Percentiles rank a stretch among this genome's conserved stretches.
phyloP scores from a whole-genome alignment of 2,888 invertebrate species.

The Marronus borbonicus region DNA sequence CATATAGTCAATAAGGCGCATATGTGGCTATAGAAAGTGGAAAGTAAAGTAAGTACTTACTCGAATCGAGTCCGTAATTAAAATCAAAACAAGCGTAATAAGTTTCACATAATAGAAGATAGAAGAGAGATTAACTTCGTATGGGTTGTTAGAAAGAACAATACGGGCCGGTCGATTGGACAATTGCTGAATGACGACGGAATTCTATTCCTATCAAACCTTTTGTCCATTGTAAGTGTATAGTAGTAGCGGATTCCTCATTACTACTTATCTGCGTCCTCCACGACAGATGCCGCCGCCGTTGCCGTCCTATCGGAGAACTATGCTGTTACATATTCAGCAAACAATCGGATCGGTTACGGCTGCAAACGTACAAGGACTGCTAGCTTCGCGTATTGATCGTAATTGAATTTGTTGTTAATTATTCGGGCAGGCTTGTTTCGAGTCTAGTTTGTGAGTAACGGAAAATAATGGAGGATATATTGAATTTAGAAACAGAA shows the following conservation, averaged over 20 bases:
- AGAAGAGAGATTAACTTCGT: slow-evolving; percentile 34
- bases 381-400: neutral
- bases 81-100: slow-evolving; percentile 47
- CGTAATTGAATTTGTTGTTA: slow-evolving; percentile 36
- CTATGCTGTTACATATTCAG: slow-evolving; percentile 3
- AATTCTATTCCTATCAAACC: slow-evolving; percentile 43
- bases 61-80: slow-evolving; percentile 47
- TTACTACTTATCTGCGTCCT: slow-evolving; percentile 41
- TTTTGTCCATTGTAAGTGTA: slow-evolving; percentile 44
- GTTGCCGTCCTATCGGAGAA: neutral
- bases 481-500: neutral
- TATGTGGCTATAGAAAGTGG: neutral
- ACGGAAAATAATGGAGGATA: neutral
- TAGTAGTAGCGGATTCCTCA: slow-evolving; percentile 41
- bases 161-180: slow-evolving; percentile 42
- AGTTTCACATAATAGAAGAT: slow-evolving; percentile 48
- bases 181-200: slow-evolving; percentile 48
- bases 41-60: slow-evolving; percentile 21
- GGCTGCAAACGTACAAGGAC: slow-evolving; percentile 7
- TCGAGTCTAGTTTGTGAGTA: neutral
- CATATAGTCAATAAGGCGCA: no score
- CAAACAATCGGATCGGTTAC: slow-evolving; percentile 10
- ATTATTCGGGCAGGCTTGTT: slow-evolving; percentile 12
- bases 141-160: slow-evolving; percentile 48
- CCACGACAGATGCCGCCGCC: slow-evolving; percentile 35